Evolutionary conservation across 2,113 vertebrate species (phyloP).

Genomic region (Forbesichthys papilliferus): DNA sequence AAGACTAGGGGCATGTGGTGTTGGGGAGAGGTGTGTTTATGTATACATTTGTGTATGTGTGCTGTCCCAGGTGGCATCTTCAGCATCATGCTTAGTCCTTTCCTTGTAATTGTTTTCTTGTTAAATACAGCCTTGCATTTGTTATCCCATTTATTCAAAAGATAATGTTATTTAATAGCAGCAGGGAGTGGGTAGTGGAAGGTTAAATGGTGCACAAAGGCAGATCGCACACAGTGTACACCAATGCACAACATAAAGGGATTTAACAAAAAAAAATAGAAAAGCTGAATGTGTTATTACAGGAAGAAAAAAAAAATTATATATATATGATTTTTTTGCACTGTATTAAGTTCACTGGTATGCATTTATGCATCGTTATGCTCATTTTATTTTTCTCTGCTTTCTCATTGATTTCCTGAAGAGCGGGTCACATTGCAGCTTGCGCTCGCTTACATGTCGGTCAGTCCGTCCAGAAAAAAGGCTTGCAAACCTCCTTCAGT

Average conservation of each 20-base stretch:
- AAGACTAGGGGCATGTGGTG: constrained; percentile 47
- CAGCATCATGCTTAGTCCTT: constrained; percentile 34
- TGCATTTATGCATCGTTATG: constrained; percentile 67
- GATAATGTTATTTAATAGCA: constrained; percentile 45
- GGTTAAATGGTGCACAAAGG: constrained; percentile 65
- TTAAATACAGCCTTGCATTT: background rate
- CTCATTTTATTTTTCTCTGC: constrained; percentile 25
- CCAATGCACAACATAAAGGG: background rate
- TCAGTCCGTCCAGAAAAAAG: constrained; percentile 46
- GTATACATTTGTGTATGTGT: constrained; percentile 1
- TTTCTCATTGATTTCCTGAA: constrained; percentile 40
- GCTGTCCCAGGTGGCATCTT: constrained; percentile 9
- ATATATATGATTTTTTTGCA: constrained; percentile 77
- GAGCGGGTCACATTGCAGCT: constrained; percentile 59
- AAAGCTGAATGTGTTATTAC: constrained; percentile 3
- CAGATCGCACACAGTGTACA: constrained; percentile 60
- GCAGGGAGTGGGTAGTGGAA: constrained; percentile 20
- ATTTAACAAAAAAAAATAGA: background rate
- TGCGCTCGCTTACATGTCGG: constrained; percentile 48
- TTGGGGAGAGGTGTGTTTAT: constrained; percentile 26
- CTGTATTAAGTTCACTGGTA: constrained; percentile 74
- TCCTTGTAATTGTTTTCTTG: background rate
- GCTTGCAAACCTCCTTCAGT: constrained; percentile 38
- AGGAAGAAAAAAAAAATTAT: constrained; percentile 5
- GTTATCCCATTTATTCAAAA: background rate